Evolutionary conservation across 2,113 vertebrate species (phyloP), one percentile per base, ranked within the genome.

Genomic region (Chiloscyllium plagiosum): DNA sequence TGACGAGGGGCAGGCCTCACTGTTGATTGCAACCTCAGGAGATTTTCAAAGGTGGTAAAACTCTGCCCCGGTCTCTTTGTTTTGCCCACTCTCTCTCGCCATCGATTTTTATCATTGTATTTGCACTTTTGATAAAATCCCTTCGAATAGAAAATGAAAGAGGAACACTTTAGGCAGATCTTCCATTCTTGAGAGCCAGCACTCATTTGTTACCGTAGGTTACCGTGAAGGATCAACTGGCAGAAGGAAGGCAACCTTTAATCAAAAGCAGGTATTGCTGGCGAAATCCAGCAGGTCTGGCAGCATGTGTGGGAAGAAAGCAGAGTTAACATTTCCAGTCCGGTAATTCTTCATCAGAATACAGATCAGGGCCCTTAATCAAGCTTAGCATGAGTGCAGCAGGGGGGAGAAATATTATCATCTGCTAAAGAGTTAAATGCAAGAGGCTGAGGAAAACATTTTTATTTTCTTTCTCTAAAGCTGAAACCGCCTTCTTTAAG

Each of bases 361-460:
- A 47, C 42, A 47, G 42, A 47, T 47, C 42, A 47, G 42, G 42
- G 56, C 56, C 1, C n/a, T 33, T 61, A 61, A 93, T 66, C 89
- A 68, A 93, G 8, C 61, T 2, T 22, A 42, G 5, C 24, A 70
- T 93, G 37, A 37, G 29, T 33, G 8, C 90, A 93, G 33, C 37
- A 20, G 20, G n/a, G 66, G 19, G 13, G 29, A 7, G 33, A 61
- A 90, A 93, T 37, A 33, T 5, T 20, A 29, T n/a, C 89, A 93
- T 93, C 33, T 66, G 94, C 68, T 95, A 95, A 95, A 95, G 37
- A 29, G 94, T 95, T 95, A 95, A 95, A 95, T 22, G 68, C 37
- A 95, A 52, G 47, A 15, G 20, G 68, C 29, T 50, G 22, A 72
- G 69, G 69, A 47, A 95, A 95, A 95, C 94, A 72, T 72, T 66